Evolutionary conservation across 1,140 invertebrate species (phyloP).

Genomic region (Leptoteleia sp.): DNA sequence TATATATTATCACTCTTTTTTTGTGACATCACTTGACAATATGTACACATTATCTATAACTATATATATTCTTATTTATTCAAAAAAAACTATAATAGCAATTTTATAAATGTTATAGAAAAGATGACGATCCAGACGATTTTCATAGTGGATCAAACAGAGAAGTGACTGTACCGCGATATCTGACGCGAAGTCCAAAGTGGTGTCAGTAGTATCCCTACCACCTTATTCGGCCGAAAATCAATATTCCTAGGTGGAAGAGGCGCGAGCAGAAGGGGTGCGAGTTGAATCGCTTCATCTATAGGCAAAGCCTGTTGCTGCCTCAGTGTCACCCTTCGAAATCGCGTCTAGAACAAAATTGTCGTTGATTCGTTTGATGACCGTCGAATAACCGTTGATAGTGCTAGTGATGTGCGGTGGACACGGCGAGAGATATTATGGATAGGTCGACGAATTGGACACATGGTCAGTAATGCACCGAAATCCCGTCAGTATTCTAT

Average conservation of each 20-base stretch:
- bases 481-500: constrained; percentile 27
- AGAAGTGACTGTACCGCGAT: constrained; percentile 11
- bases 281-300: constrained; percentile 71
- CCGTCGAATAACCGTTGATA: constrained; percentile 43
- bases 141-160: no score
- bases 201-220: constrained; percentile 67
- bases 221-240: constrained; percentile 70
- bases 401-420: constrained; percentile 76
- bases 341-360: constrained; percentile 42
- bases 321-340: constrained; percentile 43
- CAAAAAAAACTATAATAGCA: no score
- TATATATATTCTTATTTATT: no score
- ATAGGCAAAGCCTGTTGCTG: constrained; percentile 80
- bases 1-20: no score
- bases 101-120: no score
- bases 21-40: no score
- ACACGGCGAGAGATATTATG: constrained; percentile 75
- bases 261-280: constrained; percentile 69
- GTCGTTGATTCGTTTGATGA: constrained; percentile 41
- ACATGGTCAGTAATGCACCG: constrained; percentile 71
- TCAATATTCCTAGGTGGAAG: constrained; percentile 78
- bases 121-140: no score
- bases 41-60: no score
- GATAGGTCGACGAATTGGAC: constrained; percentile 75
- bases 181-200: constrained; percentile 49